Percentiles rank a stretch among this genome's conserved stretches.
Conservation (phyloP, 2,888 invertebrate species). For the Melanophora roralis region DNA sequence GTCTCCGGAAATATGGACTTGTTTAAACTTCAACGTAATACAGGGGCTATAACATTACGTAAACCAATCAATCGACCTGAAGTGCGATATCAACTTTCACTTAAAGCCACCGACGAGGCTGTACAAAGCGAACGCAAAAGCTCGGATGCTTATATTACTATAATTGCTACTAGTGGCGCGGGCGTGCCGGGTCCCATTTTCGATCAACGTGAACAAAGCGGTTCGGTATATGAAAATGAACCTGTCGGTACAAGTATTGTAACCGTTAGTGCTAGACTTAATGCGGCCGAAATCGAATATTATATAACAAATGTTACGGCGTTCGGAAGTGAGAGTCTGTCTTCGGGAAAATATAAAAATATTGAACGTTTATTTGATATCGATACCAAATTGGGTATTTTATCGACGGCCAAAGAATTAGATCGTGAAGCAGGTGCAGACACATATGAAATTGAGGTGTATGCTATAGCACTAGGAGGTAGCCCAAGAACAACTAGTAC, state of each 20-base stretch:
- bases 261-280: slow-evolving; percentile 85
- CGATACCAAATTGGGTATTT: slow-evolving; percentile 90
- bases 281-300: slow-evolving; percentile 87
- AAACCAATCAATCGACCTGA: slow-evolving; percentile 81
- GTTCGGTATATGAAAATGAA: slow-evolving; percentile 93
- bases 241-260: slow-evolving; percentile 90
- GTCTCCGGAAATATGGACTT: slow-evolving; percentile 87
- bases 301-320: slow-evolving; percentile 91
- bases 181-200: slow-evolving; percentile 79
- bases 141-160: slow-evolving; percentile 90
- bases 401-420: slow-evolving; percentile 89
- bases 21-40: slow-evolving; percentile 88
- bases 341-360: slow-evolving; percentile 78
- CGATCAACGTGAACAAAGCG: slow-evolving; percentile 83
- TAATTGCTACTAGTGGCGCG: slow-evolving; percentile 81
- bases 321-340: slow-evolving; percentile 44
- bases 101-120: slow-evolving; percentile 94
- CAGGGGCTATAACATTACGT: slow-evolving; percentile 84
- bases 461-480: slow-evolving; percentile 87
- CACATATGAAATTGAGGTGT: slow-evolving; percentile 89
- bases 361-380: slow-evolving; percentile 94
- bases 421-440: slow-evolving; percentile 91
- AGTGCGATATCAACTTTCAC: slow-evolving; percentile 87
- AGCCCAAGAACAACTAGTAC: slow-evolving; percentile 86
- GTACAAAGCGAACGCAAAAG: slow-evolving; percentile 91